Conservation (phyloP, 2,113 vertebrate species). For the Petromus typicus region DNA sequence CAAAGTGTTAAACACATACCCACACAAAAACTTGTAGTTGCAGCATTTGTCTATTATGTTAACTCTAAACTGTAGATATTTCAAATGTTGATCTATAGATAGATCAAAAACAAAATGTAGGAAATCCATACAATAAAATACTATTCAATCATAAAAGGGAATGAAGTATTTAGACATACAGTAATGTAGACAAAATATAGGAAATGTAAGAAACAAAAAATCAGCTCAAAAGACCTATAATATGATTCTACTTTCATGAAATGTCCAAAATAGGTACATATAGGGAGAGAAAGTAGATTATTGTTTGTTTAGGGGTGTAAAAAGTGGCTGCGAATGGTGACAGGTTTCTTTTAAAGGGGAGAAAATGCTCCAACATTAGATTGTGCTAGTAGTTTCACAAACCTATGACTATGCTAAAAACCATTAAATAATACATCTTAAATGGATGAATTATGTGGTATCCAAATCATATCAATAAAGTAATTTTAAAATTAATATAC, state of each 20-base stretch:
- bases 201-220: conserved; percentile 33
- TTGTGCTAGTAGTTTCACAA: neutral
- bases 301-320: neutral
- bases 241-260: conserved; percentile 12
- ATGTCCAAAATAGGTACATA: neutral
- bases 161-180: neutral
- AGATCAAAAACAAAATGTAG: neutral
- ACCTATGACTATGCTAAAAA: conserved; percentile 33
- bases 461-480: conserved; percentile 6
- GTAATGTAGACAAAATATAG: neutral
- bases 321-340: neutral
- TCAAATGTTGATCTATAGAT: neutral
- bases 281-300: neutral
- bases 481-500: neutral
- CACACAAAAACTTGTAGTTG: neutral
- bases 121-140: neutral
- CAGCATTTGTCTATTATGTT: neutral
- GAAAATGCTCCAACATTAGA: conserved; percentile 47
- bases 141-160: conserved; percentile 42
- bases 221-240: neutral
- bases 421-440: neutral
- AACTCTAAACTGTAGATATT: neutral
- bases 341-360: neutral
- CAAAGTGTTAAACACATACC: neutral
- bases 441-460: neutral